These are phyloP conservation scores for Gonioctena quinquepunctata DNA, from an alignment of 1,140 invertebrate genomes.

Conservation along the genomic window DNA sequence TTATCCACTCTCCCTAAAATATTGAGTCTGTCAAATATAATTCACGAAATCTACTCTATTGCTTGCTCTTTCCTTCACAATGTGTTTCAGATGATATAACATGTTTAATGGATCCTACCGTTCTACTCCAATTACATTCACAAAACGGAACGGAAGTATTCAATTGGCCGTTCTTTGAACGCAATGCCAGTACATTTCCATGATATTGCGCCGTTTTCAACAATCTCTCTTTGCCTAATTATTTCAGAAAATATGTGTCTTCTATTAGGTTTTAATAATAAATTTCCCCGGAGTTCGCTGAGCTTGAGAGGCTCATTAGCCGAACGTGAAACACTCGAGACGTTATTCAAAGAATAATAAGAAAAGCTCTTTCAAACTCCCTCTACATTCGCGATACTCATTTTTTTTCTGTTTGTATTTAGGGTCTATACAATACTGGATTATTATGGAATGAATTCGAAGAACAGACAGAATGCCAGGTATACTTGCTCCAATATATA, in stretches of 20 bases:
- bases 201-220: background rate
- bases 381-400: constrained; percentile 9
- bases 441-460: no score
- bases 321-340: constrained; percentile 13
- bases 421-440: background rate
- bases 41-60: no score
- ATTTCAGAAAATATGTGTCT: background rate
- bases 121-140: no score
- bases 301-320: constrained; percentile 15
- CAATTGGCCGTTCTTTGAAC: background rate
- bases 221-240: background rate
- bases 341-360: constrained; percentile 14
- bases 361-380: background rate
- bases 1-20: no score
- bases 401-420: constrained; percentile 5
- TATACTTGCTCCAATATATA: no score
- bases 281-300: background rate
- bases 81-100: no score
- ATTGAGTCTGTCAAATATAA: no score
- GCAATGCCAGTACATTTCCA: background rate
- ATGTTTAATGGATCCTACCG: no score
- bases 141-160: background rate
- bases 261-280: constrained; percentile 1
- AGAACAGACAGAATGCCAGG: no score
- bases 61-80: no score